A percentile compares a stretch with the other conserved stretches of the same genome.
Evolutionary conservation across 2,888 invertebrate genomes (phyloP).

Genomic region (Autographa gamma): DNA sequence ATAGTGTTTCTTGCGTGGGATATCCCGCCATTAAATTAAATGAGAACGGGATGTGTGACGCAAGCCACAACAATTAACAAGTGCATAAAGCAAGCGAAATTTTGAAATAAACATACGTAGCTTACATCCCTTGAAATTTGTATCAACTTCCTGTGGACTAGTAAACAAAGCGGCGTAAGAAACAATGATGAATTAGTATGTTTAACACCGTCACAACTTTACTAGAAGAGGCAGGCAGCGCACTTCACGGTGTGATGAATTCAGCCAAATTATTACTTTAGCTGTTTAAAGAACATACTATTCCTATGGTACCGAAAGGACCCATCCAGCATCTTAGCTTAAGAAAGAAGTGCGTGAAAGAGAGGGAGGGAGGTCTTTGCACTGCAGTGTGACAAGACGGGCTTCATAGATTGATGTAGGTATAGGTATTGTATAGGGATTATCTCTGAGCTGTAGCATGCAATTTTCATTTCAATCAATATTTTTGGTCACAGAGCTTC

Average conservation of each 20-base stretch:
- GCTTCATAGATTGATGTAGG: no score
- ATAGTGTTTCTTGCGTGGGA: slow-evolving; percentile 36
- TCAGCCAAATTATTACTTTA: no score
- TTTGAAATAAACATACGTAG: background rate
- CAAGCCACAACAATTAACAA: slow-evolving; percentile 19
- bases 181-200: background rate
- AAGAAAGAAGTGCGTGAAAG: no score
- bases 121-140: background rate
- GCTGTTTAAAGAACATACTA: no score
- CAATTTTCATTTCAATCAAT: no score
- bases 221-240: background rate
- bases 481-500: no score
- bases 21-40: slow-evolving; percentile 40
- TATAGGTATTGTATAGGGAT: no score
- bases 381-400: no score
- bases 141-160: slow-evolving; percentile 4
- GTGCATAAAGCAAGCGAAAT: background rate
- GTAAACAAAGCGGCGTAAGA: background rate
- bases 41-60: slow-evolving; percentile 23
- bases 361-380: no score
- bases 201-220: background rate
- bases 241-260: background rate
- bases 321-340: no score
- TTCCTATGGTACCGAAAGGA: no score
- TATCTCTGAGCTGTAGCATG: no score